Conservation (phyloP, 2,113 vertebrate genomes). For the Lipotes vexillifer region DNA sequence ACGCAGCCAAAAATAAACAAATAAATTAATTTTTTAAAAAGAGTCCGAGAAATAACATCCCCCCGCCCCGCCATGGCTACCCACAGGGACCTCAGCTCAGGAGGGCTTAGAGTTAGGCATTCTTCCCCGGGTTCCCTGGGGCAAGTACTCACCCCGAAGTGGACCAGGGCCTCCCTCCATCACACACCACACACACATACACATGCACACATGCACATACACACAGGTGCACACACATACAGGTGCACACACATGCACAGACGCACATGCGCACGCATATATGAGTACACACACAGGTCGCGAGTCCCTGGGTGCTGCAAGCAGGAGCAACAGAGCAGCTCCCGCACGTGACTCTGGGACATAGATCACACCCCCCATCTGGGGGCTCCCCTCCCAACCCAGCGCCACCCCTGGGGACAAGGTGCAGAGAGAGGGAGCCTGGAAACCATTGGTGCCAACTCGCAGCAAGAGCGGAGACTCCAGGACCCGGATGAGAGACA, state of each 20-base stretch:
- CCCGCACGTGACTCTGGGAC: background rate
- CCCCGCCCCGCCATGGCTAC: background rate
- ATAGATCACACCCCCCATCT: background rate
- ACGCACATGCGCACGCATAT: too few relatives aligned
- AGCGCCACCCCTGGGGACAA: background rate
- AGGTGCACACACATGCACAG: background rate
- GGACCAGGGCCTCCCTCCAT: background rate
- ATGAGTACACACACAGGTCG: background rate
- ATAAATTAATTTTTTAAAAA: too few relatives aligned
- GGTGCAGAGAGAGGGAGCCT: background rate
- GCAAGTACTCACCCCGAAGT: too few relatives aligned
- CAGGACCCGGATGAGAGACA: accelerated
- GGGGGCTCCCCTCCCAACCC: background rate
- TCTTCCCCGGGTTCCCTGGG: background rate
- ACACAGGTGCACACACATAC: accelerated
- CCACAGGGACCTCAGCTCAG: background rate
- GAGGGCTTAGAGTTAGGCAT: background rate
- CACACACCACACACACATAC: background rate
- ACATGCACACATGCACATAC: too few relatives aligned
- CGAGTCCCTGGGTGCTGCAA: accelerated
- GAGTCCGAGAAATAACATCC: background rate
- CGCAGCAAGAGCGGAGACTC: background rate
- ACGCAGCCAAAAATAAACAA: too few relatives aligned
- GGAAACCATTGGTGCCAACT: background rate
- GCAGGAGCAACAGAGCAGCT: background rate